phyloP scores from a whole-genome alignment of 2,113 vertebrate species.

The Nesoenas mayeri region DNA sequence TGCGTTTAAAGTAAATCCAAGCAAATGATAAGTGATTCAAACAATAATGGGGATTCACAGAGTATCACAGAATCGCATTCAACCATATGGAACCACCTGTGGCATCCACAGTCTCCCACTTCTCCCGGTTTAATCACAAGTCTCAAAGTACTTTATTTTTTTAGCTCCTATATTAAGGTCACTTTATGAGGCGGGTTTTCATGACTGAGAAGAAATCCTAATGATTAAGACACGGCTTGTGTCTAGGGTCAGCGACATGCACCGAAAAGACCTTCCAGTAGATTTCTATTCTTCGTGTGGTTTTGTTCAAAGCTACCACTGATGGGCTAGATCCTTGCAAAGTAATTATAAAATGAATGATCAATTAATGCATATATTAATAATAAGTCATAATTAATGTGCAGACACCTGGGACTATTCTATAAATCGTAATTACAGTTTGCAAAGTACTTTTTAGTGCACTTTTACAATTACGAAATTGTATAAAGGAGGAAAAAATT shows the following conservation, averaged over 20 bases:
- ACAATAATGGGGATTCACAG: neutral
- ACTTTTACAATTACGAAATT: neutral
- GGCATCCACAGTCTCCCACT: neutral
- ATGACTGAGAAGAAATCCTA: neutral
- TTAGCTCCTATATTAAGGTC: neutral
- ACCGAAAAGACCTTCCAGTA: neutral
- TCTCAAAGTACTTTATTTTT: neutral
- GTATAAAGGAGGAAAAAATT: neutral
- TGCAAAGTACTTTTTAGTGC: neutral
- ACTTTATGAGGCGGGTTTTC: neutral
- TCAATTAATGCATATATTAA: neutral
- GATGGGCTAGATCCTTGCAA: neutral
- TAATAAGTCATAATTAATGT: conserved; percentile 2
- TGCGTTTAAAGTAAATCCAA: neutral
- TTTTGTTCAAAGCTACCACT: neutral
- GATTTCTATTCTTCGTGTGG: neutral
- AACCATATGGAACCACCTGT: neutral
- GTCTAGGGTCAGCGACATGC: neutral
- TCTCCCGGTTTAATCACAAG: neutral
- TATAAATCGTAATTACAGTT: neutral
- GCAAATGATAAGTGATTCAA: neutral
- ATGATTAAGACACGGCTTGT: neutral
- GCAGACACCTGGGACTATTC: neutral
- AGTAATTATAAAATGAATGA: neutral
- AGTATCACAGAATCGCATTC: neutral